Percentiles rank a stretch among this genome's conserved stretches.
These are phyloP conservation scores for Parnassius smintheus DNA, from an alignment of 2,888 invertebrate species.

Conservation along the genomic window DNA sequence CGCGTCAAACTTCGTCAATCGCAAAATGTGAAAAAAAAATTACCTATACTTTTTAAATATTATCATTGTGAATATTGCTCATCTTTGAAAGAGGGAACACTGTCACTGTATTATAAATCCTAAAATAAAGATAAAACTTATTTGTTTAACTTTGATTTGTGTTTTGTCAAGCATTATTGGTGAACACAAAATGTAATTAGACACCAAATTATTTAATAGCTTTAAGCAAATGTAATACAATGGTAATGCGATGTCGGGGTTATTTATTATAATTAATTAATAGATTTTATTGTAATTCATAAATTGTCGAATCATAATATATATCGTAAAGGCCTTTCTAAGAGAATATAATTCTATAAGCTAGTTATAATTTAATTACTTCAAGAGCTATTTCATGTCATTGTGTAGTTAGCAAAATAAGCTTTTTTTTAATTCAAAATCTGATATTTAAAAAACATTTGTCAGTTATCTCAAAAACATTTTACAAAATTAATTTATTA, in stretches of 20 bases:
- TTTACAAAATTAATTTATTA: no score
- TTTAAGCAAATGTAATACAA: conserved; percentile 18
- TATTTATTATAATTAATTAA: conserved; percentile 22
- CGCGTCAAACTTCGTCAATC: no score
- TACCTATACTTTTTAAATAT: no score
- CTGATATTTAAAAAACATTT: no score
- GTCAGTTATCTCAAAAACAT: no score
- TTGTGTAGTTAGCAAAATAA: background rate
- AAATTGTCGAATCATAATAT: conserved; percentile 31
- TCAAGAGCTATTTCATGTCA: background rate
- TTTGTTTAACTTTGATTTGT: conserved; percentile 2
- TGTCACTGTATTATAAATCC: background rate
- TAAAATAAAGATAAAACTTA: conserved; percentile 1
- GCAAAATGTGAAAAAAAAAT: no score
- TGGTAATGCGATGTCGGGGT: background rate
- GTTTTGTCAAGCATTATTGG: conserved; percentile 1
- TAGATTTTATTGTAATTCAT: conserved; percentile 27
- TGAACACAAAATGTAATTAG: conserved; percentile 12
- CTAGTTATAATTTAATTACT: conserved; percentile 5
- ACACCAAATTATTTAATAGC: conserved; percentile 24
- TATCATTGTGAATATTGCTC: background rate
- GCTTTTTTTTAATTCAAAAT: background rate
- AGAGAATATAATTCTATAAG: conserved; percentile 25
- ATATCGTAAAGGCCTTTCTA: conserved; percentile 18
- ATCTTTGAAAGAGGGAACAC: background rate